phyloP scores from a whole-genome alignment of 2,797 vertebrate species.

The Liparis tanakae region DNA sequence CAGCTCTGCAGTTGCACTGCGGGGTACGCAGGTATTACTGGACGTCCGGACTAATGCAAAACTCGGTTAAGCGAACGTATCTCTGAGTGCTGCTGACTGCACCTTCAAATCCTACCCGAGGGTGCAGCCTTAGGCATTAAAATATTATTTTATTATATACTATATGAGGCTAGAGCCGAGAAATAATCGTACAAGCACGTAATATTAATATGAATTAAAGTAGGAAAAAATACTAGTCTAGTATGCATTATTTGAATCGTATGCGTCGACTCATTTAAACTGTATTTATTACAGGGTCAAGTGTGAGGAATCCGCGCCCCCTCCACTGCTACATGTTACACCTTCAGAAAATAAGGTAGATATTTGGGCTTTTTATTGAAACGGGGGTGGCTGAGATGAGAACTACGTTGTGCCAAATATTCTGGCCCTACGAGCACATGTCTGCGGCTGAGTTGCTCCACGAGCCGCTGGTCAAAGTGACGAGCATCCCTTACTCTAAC shows the following conservation, averaged over 20 bases:
- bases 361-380: slow-evolving; percentile 3
- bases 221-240: not conserved
- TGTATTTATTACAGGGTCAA: not conserved
- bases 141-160: not conserved
- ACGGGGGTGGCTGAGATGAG: slow-evolving; percentile 4
- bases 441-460: not conserved
- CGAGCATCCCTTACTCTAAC: not conserved
- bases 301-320: slow-evolving; percentile 1
- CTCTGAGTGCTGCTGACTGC: slow-evolving; percentile 43
- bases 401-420: not conserved
- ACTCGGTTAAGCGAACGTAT: slow-evolving; percentile 56
- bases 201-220: not conserved
- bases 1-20: slow-evolving; percentile 50
- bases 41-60: slow-evolving; percentile 47
- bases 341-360: slow-evolving; percentile 5
- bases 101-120: slow-evolving; percentile 21
- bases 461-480: not conserved
- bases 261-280: not conserved
- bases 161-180: not conserved
- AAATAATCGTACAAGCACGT: not conserved
- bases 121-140: slow-evolving; percentile 16
- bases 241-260: not conserved
- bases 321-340: slow-evolving; percentile 3
- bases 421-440: not conserved
- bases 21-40: slow-evolving; percentile 58